phyloP scores from a whole-genome alignment of 2,888 invertebrate genomes.

The Tetranychus truncatus region DNA sequence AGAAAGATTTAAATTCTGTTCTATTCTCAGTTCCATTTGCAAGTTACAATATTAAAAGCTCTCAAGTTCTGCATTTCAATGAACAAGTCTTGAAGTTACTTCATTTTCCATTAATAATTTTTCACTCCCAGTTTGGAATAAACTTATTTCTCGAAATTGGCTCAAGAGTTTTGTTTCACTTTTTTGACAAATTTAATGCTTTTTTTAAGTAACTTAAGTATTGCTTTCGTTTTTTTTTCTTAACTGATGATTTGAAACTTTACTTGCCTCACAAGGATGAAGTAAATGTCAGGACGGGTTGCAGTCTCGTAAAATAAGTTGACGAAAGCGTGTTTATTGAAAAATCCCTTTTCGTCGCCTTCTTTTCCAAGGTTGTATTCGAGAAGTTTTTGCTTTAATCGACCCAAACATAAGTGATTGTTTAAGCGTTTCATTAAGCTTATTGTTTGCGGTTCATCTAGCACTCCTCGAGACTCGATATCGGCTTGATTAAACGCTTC shows the following conservation, averaged over 20 bases:
- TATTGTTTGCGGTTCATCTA: slow-evolving; percentile 36
- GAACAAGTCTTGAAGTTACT: no score
- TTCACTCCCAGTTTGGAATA: no score
- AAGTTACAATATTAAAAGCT: no score
- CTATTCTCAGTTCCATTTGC: no score
- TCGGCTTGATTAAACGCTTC: slow-evolving; percentile 36
- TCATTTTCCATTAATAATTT: no score
- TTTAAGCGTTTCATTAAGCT: slow-evolving; percentile 37
- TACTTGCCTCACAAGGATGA: slow-evolving; percentile 39
- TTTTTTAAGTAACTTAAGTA: no score
- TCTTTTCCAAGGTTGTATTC: slow-evolving; percentile 36
- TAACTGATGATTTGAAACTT: neutral
- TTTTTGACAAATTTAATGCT: no score
- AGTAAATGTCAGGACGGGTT: slow-evolving; percentile 44
- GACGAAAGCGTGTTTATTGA: slow-evolving; percentile 39
- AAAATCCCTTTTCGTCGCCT: slow-evolving; percentile 35
- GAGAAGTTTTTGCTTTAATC: slow-evolving; percentile 40
- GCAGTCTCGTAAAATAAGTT: slow-evolving; percentile 42
- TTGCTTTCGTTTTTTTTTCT: no score
- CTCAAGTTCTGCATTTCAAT: no score
- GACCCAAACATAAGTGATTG: slow-evolving; percentile 35
- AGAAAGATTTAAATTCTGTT: no score
- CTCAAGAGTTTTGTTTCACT: no score
- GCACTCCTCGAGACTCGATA: slow-evolving; percentile 29
- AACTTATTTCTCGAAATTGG: no score